Evolutionary conservation across 1,140 invertebrate species (phyloP).

Genomic region (Contarinia nasturtii): DNA sequence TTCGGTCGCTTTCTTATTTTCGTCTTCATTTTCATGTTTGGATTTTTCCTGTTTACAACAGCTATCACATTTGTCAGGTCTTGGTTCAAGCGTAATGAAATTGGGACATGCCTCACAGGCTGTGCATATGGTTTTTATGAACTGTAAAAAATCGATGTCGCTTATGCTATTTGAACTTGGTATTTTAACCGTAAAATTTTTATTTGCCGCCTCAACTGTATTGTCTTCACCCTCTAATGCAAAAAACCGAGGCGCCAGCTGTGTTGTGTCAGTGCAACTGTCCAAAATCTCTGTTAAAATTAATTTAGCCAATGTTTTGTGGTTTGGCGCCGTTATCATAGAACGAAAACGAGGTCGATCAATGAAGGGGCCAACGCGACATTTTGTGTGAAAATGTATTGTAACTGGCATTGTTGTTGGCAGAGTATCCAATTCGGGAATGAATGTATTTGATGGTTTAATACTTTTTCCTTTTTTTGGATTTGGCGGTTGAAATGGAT

Average conservation of each 20-base stretch:
- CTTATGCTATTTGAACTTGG: conserved; percentile 17
- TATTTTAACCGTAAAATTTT: conserved; percentile 24
- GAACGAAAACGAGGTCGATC: conserved; percentile 20
- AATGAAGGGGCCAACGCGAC: conserved; percentile 26
- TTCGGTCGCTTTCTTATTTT: too few species aligned
- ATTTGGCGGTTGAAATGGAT: conserved; percentile 72
- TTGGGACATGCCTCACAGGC: conserved; percentile 23
- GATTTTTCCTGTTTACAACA: conserved; percentile 16
- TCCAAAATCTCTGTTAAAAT: conserved; percentile 21
- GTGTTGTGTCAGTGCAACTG: conserved; percentile 21
- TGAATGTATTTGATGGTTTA: conserved; percentile 13
- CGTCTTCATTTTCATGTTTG: conserved; percentile 2
- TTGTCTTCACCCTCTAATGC: conserved; percentile 20
- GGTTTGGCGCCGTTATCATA: conserved; percentile 24
- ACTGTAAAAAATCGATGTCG: conserved; percentile 18
- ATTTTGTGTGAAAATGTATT: conserved; percentile 26
- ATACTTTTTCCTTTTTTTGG: conserved; percentile 14
- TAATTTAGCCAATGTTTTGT: conserved; percentile 23
- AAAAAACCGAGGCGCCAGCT: conserved; percentile 18
- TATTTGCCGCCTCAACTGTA: conserved; percentile 23
- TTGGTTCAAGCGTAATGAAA: conserved; percentile 19
- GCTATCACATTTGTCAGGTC: conserved; percentile 22
- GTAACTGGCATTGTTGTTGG: conserved; percentile 19
- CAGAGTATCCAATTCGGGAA: conserved; percentile 19
- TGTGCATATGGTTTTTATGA: conserved; percentile 20